phyloP scores from a whole-genome alignment of 2,797 vertebrate species.

The Zenarchopterus dispar region DNA sequence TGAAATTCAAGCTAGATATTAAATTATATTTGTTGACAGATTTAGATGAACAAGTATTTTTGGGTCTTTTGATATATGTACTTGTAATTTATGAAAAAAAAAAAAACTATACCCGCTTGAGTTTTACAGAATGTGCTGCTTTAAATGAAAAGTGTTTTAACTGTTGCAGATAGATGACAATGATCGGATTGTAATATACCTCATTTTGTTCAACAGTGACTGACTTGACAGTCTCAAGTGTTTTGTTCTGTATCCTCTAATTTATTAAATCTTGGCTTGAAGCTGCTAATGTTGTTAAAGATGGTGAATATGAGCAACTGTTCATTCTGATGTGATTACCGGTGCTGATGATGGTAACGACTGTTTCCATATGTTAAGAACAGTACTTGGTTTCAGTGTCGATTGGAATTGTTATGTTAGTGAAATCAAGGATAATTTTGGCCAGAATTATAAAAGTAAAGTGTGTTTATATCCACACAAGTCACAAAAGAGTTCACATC shows the following conservation, averaged over 20 bases:
- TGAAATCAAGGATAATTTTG: constrained; percentile 26
- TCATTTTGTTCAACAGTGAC: constrained; percentile 56
- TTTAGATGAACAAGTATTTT: constrained; percentile 65
- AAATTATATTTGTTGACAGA: constrained; percentile 31
- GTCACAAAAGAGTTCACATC: too few relatives aligned
- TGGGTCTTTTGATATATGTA: constrained; percentile 65
- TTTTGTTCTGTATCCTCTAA: constrained; percentile 53
- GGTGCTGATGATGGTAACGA: constrained; percentile 2
- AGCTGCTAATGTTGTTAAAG: constrained; percentile 44
- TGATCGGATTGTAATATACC: constrained; percentile 68
- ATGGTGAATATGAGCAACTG: constrained; percentile 13
- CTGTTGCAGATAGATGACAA: constrained; percentile 42
- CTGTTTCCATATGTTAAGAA: constrained; percentile 6
- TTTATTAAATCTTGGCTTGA: constrained; percentile 47
- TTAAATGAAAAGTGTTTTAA: constrained; percentile 51
- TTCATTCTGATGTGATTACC: constrained; percentile 13
- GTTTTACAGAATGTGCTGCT: constrained; percentile 70
- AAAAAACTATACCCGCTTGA: constrained; percentile 33
- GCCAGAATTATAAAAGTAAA: constrained; percentile 9
- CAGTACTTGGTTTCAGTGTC: constrained; percentile 2
- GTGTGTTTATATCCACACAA: too few relatives aligned
- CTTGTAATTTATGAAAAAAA: constrained; percentile 54
- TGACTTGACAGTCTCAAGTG: constrained; percentile 50
- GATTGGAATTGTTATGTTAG: constrained; percentile 28
- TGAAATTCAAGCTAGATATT: constrained; percentile 22